Evolutionary conservation across 2,888 invertebrate genomes (phyloP).

Genomic region (Xestoiulus laeticollis): DNA sequence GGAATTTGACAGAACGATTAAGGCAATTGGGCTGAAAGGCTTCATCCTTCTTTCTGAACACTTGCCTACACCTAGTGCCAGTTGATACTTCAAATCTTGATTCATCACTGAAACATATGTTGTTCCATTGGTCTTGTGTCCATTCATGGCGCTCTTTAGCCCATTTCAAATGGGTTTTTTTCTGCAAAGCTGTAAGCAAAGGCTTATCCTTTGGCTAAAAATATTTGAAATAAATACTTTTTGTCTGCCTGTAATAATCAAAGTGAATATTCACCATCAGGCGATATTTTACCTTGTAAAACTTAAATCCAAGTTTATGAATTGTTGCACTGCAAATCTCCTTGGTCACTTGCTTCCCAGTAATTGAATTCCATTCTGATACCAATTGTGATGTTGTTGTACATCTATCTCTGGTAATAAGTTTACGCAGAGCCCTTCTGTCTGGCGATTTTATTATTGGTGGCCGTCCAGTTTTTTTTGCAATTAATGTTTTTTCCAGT

Average conservation of each 20-base stretch:
- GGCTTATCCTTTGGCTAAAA: no score
- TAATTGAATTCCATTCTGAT: not conserved
- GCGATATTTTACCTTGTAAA: not conserved
- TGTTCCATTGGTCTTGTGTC: not conserved
- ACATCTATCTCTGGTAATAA: not conserved
- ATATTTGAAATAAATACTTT: no score
- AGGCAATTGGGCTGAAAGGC: no score
- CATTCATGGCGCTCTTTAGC: no score
- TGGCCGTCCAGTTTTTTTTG: slow-evolving; percentile 1
- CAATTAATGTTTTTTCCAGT: not conserved
- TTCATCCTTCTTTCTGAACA: not conserved
- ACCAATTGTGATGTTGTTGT: not conserved
- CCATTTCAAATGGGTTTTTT: no score
- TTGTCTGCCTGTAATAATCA: not conserved
- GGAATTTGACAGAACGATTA: not conserved
- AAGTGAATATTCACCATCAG: not conserved
- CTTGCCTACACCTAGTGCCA: not conserved
- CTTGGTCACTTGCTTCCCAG: not conserved
- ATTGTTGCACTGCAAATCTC: not conserved
- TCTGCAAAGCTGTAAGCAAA: no score
- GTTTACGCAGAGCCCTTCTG: not conserved
- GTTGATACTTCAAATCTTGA: not conserved
- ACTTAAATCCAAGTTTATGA: not conserved
- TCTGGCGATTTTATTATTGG: not conserved
- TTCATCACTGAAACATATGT: not conserved